These are phyloP conservation scores for Drosophila parabipectinata DNA, from an alignment of 1,140 invertebrate species.

Conservation along the genomic window DNA sequence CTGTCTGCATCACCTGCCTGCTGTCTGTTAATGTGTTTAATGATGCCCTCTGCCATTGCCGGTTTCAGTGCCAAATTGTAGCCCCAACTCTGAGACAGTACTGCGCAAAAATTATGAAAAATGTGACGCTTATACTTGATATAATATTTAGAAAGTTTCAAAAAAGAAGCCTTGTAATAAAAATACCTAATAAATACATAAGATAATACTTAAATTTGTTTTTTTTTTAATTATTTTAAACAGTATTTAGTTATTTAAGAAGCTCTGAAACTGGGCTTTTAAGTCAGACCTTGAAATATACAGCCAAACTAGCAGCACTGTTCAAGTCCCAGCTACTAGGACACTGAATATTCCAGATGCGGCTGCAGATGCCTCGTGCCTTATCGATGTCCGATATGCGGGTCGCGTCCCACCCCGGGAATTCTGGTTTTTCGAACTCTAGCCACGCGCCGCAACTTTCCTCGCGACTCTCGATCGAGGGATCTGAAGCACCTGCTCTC, in stretches of 20 bases:
- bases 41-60: conserved; percentile 71
- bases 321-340: conserved; percentile 9
- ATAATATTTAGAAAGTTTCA: neutral
- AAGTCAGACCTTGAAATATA: neutral
- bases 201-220: too few relatives aligned
- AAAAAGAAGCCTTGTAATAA: neutral
- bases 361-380: conserved; percentile 60
- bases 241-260: too few relatives aligned
- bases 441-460: conserved; percentile 71
- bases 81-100: conserved; percentile 6
- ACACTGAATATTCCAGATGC: conserved; percentile 24
- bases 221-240: too few relatives aligned
- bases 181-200: too few relatives aligned
- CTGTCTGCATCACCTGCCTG: conserved; percentile 74
- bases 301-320: conserved; percentile 9
- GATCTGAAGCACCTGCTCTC: conserved; percentile 34
- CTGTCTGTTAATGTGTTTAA: conserved; percentile 77
- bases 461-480: conserved; percentile 48
- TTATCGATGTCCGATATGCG: conserved; percentile 45
- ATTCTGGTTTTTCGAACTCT: conserved; percentile 27
- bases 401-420: conserved; percentile 23
- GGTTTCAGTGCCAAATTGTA: conserved; percentile 69
- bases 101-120: neutral
- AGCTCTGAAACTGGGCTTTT: neutral
- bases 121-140: neutral